Conservation (phyloP, 2,888 invertebrate species). For the Liodrosophila aerea region DNA sequence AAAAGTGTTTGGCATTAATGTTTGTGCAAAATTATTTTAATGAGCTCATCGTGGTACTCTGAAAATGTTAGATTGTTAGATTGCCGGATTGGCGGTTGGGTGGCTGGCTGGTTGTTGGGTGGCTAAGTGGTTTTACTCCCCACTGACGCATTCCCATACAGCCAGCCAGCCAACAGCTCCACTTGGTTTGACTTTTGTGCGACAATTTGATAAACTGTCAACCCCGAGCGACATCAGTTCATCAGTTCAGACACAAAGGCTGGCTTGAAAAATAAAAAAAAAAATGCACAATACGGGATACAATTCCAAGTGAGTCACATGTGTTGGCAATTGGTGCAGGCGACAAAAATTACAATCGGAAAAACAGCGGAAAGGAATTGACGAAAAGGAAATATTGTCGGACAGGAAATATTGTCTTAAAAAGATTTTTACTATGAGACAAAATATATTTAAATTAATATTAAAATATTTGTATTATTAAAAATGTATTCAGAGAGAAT, state of each 20-base stretch:
- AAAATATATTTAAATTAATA: too few species aligned
- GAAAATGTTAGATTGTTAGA: slow-evolving; percentile 1
- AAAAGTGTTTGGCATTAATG: slow-evolving; percentile 68
- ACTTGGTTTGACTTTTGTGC: slow-evolving; percentile 50
- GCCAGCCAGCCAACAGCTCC: slow-evolving; percentile 30
- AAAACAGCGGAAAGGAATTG: background rate
- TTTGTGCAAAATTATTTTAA: slow-evolving; percentile 73
- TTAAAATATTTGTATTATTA: too few species aligned
- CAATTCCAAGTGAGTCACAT: slow-evolving; percentile 8
- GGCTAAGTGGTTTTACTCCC: background rate
- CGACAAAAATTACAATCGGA: slow-evolving; percentile 23
- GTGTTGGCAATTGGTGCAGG: slow-evolving; percentile 3
- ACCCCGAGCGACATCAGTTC: slow-evolving; percentile 29
- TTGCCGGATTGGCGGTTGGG: background rate
- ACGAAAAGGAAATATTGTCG: background rate
- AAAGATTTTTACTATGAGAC: too few species aligned
- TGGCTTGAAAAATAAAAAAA: background rate
- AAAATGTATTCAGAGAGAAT: too few species aligned
- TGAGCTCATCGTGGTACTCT: slow-evolving; percentile 53
- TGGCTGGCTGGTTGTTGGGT: background rate
- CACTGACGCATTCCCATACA: background rate
- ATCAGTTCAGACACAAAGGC: slow-evolving; percentile 26
- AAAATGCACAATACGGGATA: slow-evolving; percentile 20
- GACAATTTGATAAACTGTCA: slow-evolving; percentile 68
- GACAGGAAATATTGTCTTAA: too few species aligned